Evolutionary conservation across 2,888 invertebrate species (phyloP).

Genomic region (Heliconius ismenius): DNA sequence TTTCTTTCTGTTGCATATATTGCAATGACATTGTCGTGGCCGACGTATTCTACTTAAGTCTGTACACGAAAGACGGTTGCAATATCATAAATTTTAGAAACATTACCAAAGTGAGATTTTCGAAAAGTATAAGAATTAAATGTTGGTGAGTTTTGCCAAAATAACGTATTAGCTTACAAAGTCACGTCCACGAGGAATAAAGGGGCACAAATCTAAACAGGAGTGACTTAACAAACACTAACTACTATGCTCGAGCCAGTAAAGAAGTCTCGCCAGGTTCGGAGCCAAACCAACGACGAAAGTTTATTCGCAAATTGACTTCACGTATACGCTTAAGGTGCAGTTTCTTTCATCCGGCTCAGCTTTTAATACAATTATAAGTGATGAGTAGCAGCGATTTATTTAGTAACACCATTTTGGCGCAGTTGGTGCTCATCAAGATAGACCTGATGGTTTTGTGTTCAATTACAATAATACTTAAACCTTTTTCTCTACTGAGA

Average conservation of each 20-base stretch:
- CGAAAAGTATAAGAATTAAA: slow-evolving; percentile 31
- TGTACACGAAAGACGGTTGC: slow-evolving; percentile 20
- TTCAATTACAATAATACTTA: too few species aligned
- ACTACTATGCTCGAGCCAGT: slow-evolving; percentile 61
- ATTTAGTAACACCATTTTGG: neutral
- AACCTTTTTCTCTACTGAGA: too few species aligned
- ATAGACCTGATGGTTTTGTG: too few species aligned
- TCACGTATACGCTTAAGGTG: slow-evolving; percentile 79
- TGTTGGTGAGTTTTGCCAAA: slow-evolving; percentile 33
- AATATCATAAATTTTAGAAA: slow-evolving; percentile 30
- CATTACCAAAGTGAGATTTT: slow-evolving; percentile 21
- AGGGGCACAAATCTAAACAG: slow-evolving; percentile 45
- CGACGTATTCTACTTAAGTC: slow-evolving; percentile 27
- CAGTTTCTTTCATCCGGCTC: slow-evolving; percentile 77
- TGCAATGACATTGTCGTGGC: slow-evolving; percentile 7
- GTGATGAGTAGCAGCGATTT: slow-evolving; percentile 37
- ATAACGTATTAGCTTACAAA: slow-evolving; percentile 42
- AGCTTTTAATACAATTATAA: slow-evolving; percentile 48
- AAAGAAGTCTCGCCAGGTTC: slow-evolving; percentile 54
- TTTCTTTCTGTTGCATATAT: slow-evolving; percentile 25
- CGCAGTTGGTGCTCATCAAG: too few species aligned
- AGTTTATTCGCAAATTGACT: slow-evolving; percentile 81
- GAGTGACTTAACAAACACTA: slow-evolving; percentile 52
- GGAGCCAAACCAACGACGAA: slow-evolving; percentile 67
- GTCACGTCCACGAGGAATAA: slow-evolving; percentile 41